Percentiles rank a stretch among this genome's conserved stretches.
phyloP scores from a whole-genome alignment of 2,888 invertebrate species.

The Siphonodentalium dalli region DNA sequence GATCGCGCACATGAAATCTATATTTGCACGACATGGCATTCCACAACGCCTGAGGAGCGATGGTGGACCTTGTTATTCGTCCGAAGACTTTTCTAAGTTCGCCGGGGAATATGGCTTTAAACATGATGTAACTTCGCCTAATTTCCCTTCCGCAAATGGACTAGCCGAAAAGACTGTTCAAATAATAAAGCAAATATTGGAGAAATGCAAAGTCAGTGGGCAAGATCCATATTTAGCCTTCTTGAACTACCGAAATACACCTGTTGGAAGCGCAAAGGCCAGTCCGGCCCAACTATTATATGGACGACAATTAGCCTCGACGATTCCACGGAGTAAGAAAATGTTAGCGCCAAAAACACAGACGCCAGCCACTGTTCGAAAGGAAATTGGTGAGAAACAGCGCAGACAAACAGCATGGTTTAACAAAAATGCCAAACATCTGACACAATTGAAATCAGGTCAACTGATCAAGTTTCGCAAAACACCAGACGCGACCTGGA shows the following conservation, averaged over 20 bases:
- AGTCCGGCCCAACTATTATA: too few relatives aligned
- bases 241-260: conserved; percentile 2
- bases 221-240: conserved; percentile 1
- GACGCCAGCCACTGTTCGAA: too few relatives aligned
- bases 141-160: neutral
- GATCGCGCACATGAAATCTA: conserved; percentile 5
- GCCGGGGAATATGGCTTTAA: neutral
- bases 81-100: conserved; percentile 1
- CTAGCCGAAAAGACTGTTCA: neutral
- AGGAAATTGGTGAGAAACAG: too few relatives aligned
- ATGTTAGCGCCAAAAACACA: too few relatives aligned
- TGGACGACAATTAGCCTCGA: too few relatives aligned
- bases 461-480: too few relatives aligned
- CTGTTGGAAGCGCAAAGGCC: too few relatives aligned
- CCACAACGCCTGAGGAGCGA: conserved; percentile 4
- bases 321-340: too few relatives aligned
- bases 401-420: too few relatives aligned
- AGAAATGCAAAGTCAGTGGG: neutral
- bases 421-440: too few relatives aligned
- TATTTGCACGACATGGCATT: conserved; percentile 8
- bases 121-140: neutral
- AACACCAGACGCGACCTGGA: too few relatives aligned
- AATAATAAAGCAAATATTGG: neutral
- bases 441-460: too few relatives aligned
- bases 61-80: conserved; percentile 1